Evolutionary conservation across 2,797 vertebrate species (phyloP).

Genomic region (Halcyon smyrnensis): DNA sequence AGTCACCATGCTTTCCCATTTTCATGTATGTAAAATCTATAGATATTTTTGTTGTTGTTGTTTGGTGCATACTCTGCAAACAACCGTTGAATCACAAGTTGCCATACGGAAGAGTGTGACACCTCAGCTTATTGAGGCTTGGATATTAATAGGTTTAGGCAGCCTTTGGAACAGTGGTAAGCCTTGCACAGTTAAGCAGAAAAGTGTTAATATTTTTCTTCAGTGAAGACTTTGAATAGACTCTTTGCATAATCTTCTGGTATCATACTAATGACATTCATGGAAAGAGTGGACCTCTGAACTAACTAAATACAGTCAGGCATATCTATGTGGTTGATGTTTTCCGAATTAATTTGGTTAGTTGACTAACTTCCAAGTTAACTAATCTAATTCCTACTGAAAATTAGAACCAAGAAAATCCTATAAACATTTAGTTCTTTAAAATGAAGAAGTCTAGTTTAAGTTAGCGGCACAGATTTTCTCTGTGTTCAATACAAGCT

Average conservation of each 20-base stretch:
- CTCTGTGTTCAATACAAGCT: background rate
- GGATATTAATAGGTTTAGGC: background rate
- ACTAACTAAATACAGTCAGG: background rate
- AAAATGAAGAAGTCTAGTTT: background rate
- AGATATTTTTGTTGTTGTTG: background rate
- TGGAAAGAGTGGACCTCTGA: background rate
- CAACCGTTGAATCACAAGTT: background rate
- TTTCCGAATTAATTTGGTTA: background rate
- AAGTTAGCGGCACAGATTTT: background rate
- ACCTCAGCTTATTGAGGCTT: background rate
- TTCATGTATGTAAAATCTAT: background rate
- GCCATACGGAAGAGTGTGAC: background rate
- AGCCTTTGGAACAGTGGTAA: background rate
- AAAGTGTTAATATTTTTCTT: background rate
- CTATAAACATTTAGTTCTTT: background rate
- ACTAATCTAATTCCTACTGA: background rate
- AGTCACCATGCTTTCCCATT: background rate
- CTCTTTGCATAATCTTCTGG: background rate
- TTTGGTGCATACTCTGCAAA: background rate
- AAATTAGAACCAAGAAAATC: background rate
- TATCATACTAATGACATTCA: background rate
- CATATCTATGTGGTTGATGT: background rate
- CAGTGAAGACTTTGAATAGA: background rate
- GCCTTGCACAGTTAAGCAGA: background rate
- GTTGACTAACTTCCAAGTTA: background rate